Evolutionary conservation across 2,888 invertebrate genomes (phyloP).

Genomic region (Griposia aprilina): DNA sequence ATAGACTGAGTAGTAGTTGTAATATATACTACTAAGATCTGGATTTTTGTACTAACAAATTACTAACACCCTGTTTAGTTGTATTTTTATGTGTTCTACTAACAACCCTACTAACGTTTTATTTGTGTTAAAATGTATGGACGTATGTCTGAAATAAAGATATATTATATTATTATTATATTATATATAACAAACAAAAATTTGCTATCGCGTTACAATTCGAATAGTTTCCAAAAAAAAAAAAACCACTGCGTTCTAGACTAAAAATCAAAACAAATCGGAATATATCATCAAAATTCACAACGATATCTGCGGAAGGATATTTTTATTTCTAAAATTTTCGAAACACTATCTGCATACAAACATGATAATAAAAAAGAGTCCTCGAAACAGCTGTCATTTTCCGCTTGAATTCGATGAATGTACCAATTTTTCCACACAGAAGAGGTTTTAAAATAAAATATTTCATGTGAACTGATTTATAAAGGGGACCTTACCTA

Average conservation of each 20-base stretch:
- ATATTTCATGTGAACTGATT: constrained; percentile 41
- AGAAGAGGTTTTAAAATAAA: constrained; percentile 43
- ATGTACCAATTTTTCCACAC: constrained; percentile 36
- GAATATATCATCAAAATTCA: constrained; percentile 27
- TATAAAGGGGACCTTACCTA: constrained; percentile 26
- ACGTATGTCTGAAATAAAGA: too few species aligned
- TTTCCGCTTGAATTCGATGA: constrained; percentile 33
- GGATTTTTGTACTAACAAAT: too few species aligned
- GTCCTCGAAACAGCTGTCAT: constrained; percentile 33
- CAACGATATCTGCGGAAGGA: constrained; percentile 8
- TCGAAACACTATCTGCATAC: constrained; percentile 39
- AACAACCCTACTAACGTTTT: too few species aligned
- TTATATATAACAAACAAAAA: constrained; percentile 7
- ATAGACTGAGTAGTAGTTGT: too few species aligned
- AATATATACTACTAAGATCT: too few species aligned
- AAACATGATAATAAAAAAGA: constrained; percentile 41
- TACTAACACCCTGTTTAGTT: too few species aligned
- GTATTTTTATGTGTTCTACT: too few species aligned
- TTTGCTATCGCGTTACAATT: constrained; percentile 19
- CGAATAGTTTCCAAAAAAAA: constrained; percentile 4
- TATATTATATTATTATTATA: too few species aligned
- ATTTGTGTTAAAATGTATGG: too few species aligned
- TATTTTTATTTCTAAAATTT: constrained; percentile 41
- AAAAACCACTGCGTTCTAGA: not conserved
- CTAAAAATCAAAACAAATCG: constrained; percentile 33